Evolutionary conservation across 2,888 invertebrate species (phyloP).

Genomic region (Trachelus troglodyta): DNA sequence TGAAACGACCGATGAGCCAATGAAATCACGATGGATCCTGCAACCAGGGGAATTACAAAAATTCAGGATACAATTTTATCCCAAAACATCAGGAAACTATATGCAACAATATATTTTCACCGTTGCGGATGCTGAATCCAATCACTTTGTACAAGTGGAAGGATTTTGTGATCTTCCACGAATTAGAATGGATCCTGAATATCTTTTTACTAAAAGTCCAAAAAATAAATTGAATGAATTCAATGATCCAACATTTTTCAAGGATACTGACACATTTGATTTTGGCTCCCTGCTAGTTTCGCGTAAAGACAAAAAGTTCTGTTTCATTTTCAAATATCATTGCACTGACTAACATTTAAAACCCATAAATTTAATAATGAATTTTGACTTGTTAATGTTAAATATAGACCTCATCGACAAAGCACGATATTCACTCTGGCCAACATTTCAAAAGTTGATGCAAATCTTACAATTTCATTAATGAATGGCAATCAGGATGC

Average conservation of each 20-base stretch:
- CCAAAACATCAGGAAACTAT: constrained; percentile 39
- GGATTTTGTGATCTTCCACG: constrained; percentile 49
- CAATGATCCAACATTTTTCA: constrained; percentile 44
- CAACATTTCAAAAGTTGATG: constrained; percentile 70
- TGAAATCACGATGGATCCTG: constrained; percentile 45
- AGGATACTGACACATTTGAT: constrained; percentile 43
- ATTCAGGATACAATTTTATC: constrained; percentile 47
- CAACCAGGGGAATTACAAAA: constrained; percentile 41
- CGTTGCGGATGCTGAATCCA: constrained; percentile 31
- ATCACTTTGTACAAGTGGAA: constrained; percentile 37
- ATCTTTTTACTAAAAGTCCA: constrained; percentile 43
- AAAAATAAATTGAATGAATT: constrained; percentile 29
- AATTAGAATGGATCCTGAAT: constrained; percentile 43
- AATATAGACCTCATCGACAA: constrained; percentile 67
- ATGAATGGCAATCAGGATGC: constrained; percentile 61
- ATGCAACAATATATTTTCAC: constrained; percentile 38
- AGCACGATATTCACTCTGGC: constrained; percentile 68
- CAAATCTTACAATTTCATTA: constrained; percentile 68
- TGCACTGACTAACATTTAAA: not conserved
- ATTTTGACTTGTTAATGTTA: constrained; percentile 9
- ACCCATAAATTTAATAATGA: not conserved
- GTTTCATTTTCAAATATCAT: constrained; percentile 2
- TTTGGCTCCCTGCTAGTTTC: constrained; percentile 48
- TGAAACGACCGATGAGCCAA: constrained; percentile 26
- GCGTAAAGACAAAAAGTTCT: constrained; percentile 39